A percentile compares a stretch with the other conserved stretches of the same genome.
Evolutionary conservation across 2,113 vertebrate genomes (phyloP).

Genomic region (Geococcyx californianus): DNA sequence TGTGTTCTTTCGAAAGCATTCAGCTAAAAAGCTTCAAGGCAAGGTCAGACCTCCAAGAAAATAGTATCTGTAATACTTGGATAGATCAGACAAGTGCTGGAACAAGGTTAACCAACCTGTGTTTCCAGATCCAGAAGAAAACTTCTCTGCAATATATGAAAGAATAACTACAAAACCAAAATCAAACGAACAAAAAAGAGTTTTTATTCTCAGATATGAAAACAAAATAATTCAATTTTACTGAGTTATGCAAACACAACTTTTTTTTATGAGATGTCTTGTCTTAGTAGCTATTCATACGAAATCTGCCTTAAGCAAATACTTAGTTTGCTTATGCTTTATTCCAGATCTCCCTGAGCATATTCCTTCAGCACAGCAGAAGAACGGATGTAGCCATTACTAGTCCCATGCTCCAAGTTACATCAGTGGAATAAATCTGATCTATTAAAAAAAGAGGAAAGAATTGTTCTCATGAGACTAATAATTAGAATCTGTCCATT

Average conservation of each 20-base stretch:
- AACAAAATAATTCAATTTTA: background rate
- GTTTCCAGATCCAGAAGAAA: background rate
- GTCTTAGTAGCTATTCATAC: background rate
- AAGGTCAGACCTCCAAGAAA: background rate
- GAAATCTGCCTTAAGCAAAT: background rate
- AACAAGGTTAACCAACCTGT: background rate
- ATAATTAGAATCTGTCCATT: background rate
- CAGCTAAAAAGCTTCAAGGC: background rate
- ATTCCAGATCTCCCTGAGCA: background rate
- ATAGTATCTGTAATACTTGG: background rate
- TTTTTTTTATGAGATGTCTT: background rate
- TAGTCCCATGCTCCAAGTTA: accelerated
- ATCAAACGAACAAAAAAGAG: background rate
- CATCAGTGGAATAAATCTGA: background rate
- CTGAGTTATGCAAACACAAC: background rate
- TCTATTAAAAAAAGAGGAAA: background rate
- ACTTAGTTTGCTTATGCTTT: background rate
- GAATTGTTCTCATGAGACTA: background rate
- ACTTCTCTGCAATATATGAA: background rate
- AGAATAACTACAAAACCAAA: background rate
- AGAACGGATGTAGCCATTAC: background rate
- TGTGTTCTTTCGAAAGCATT: background rate
- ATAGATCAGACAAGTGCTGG: background rate
- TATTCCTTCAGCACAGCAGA: background rate
- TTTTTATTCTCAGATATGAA: background rate